These are phyloP conservation scores for Gymnosoma rotundatum DNA, from an alignment of 2,888 invertebrate species.

Conservation along the genomic window DNA sequence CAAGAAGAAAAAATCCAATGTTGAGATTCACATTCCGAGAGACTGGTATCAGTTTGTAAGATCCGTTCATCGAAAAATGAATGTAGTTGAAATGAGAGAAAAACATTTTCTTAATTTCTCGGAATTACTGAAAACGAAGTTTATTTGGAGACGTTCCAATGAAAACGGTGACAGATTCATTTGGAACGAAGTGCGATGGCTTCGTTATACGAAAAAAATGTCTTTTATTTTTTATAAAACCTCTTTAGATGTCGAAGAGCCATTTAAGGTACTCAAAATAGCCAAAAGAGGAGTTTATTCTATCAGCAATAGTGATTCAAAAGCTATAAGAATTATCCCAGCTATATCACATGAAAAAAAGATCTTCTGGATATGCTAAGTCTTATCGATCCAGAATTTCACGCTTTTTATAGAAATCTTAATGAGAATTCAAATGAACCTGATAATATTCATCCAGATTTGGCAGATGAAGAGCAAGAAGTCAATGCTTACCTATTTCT, in stretches of 20 bases:
- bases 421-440: slow-evolving; percentile 49
- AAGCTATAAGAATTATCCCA: slow-evolving; percentile 35
- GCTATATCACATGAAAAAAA: slow-evolving; percentile 51
- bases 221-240: slow-evolving; percentile 56
- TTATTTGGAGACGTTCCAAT: slow-evolving; percentile 49
- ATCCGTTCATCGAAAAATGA: slow-evolving; percentile 42
- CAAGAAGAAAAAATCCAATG: slow-evolving; percentile 61
- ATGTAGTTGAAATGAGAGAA: slow-evolving; percentile 53
- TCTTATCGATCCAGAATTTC: slow-evolving; percentile 56
- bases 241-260: slow-evolving; percentile 59
- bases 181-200: slow-evolving; percentile 60
- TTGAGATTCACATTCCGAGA: slow-evolving; percentile 59
- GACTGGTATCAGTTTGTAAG: slow-evolving; percentile 62
- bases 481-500: slow-evolving; percentile 45
- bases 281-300: slow-evolving; percentile 57
- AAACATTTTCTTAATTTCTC: slow-evolving; percentile 52
- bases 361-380: slow-evolving; percentile 57
- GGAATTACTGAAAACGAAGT: slow-evolving; percentile 44
- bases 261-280: slow-evolving; percentile 58
- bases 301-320: slow-evolving; percentile 49
- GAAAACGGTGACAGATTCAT: slow-evolving; percentile 55
- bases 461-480: slow-evolving; percentile 44
- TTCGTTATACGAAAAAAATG: slow-evolving; percentile 53
- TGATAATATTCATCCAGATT: slow-evolving; percentile 60
- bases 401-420: slow-evolving; percentile 58